Conservation (phyloP, 2,113 vertebrate species). For the Microcebus murinus region DNA sequence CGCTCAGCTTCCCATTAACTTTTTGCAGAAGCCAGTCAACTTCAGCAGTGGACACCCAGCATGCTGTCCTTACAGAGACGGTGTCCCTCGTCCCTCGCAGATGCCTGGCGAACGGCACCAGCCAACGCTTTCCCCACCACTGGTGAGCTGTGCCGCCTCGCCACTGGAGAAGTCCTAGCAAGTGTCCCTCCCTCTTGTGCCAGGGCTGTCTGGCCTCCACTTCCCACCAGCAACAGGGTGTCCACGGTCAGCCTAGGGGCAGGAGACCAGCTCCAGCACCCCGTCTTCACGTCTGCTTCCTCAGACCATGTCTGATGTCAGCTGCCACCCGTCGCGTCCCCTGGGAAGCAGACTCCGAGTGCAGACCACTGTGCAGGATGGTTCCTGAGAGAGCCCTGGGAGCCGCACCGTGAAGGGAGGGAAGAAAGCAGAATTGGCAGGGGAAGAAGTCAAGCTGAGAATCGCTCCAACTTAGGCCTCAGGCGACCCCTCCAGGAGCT, state of each 20-base stretch:
- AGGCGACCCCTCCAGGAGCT: not conserved
- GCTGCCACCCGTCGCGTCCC: not conserved
- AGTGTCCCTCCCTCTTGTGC: not conserved
- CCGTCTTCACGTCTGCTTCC: not conserved
- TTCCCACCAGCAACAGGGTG: not conserved
- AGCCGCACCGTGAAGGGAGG: not conserved
- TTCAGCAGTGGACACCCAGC: not conserved
- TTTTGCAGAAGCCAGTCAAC: not conserved
- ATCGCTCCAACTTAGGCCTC: not conserved
- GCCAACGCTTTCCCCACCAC: not conserved
- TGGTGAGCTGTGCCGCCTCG: fast-evolving
- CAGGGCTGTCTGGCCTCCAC: not conserved
- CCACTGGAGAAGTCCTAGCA: not conserved
- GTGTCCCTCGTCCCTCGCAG: not conserved
- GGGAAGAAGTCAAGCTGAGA: not conserved
- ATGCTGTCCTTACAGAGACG: not conserved
- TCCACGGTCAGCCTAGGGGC: not conserved
- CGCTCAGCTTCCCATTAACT: not conserved
- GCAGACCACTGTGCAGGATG: not conserved
- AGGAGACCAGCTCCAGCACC: not conserved
- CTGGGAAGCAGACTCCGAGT: not conserved
- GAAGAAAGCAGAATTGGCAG: not conserved
- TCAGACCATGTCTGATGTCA: not conserved
- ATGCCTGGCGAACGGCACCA: not conserved
- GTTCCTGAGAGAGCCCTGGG: not conserved